phyloP scores from a whole-genome alignment of 2,113 vertebrate species.

The Chamaetylas fuelleborni region DNA sequence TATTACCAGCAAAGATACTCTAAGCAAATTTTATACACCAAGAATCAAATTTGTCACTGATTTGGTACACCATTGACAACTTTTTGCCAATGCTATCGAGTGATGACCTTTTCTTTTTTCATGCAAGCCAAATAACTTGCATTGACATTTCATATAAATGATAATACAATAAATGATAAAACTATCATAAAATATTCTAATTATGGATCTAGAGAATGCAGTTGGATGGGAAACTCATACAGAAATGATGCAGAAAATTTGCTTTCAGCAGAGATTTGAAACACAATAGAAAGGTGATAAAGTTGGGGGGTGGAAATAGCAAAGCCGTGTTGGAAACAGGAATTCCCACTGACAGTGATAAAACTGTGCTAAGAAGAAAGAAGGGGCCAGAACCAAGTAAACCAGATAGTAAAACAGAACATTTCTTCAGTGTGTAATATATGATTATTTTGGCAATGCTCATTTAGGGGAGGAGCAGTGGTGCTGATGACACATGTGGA shows the following conservation, averaged over 20 bases:
- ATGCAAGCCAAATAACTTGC: neutral
- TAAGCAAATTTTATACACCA: neutral
- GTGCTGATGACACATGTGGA: fast-evolving
- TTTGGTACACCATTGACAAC: neutral
- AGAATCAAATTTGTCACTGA: neutral
- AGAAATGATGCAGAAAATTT: neutral
- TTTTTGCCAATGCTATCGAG: neutral
- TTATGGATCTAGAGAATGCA: neutral
- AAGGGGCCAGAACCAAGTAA: neutral
- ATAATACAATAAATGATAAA: neutral
- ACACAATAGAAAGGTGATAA: neutral
- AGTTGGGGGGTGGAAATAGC: neutral
- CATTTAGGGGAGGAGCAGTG: neutral
- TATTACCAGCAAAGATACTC: neutral
- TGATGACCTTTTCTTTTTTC: neutral
- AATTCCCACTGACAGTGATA: neutral
- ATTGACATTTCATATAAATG: neutral
- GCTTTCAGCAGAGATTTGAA: neutral
- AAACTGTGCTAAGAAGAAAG: neutral
- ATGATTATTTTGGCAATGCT: neutral
- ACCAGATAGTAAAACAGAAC: neutral
- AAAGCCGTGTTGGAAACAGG: neutral
- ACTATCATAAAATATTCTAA: neutral
- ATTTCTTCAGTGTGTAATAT: neutral
- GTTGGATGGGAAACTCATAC: neutral